phyloP scores from a whole-genome alignment of 2,888 invertebrate species.

The Harpalus rufipes region DNA sequence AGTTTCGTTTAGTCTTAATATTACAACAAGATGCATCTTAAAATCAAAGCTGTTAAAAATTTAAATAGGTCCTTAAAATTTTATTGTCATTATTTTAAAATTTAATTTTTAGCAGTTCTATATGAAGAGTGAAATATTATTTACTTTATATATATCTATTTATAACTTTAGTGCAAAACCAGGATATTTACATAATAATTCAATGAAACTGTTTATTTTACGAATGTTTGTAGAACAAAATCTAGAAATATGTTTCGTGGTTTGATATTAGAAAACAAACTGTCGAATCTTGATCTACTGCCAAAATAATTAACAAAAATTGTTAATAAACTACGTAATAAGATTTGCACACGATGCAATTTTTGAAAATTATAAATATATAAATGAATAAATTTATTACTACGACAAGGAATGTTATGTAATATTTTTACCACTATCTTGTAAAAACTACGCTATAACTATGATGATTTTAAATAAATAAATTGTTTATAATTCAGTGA shows the following conservation, averaged over 20 bases:
- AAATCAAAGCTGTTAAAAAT: too few relatives aligned
- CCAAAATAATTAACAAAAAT: slow-evolving; percentile 18
- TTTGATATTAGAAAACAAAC: slow-evolving; percentile 3
- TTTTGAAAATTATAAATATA: neutral
- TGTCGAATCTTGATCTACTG: neutral
- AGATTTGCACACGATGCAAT: neutral
- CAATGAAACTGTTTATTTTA: slow-evolving; percentile 16
- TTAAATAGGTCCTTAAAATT: too few relatives aligned
- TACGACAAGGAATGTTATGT: too few relatives aligned
- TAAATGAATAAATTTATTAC: neutral
- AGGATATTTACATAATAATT: slow-evolving; percentile 19
- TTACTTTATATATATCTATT: neutral
- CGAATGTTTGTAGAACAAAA: neutral
- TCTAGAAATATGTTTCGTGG: neutral
- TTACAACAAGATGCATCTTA: neutral
- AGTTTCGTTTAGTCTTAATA: neutral
- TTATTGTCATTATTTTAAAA: too few relatives aligned
- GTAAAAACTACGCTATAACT: too few relatives aligned
- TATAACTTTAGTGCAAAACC: neutral
- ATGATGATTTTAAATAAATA: too few relatives aligned
- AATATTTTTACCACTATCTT: too few relatives aligned
- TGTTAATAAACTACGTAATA: neutral
- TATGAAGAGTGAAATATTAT: neutral
- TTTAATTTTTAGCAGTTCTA: too few relatives aligned
- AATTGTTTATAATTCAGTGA: too few relatives aligned